phyloP scores from a whole-genome alignment of 2,797 vertebrate genomes.

The Microchirus variegatus region DNA sequence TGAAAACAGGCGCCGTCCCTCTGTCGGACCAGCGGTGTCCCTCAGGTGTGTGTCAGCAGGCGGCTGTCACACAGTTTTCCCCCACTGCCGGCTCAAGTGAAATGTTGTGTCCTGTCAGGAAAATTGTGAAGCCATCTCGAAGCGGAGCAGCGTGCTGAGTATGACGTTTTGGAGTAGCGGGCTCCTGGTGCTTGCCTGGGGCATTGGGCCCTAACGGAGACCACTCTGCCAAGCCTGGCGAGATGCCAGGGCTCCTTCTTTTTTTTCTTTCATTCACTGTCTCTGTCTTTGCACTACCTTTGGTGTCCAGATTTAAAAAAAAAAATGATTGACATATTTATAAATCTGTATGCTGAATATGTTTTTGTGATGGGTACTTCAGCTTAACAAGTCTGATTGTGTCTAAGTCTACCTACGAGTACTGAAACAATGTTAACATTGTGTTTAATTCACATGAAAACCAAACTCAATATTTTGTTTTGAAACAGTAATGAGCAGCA shows the following conservation, averaged over 20 bases:
- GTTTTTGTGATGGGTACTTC: too few species aligned
- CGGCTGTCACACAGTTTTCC: conserved; percentile 65
- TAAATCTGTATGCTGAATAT: too few species aligned
- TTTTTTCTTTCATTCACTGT: conserved; percentile 45
- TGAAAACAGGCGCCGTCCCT: conserved; percentile 39
- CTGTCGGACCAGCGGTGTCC: conserved; percentile 59
- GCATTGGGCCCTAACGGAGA: conserved; percentile 70
- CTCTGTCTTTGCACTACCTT: conserved; percentile 5
- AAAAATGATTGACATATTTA: too few species aligned
- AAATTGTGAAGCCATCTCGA: conserved; percentile 74
- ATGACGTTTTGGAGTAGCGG: conserved; percentile 62
- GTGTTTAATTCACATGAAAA: too few species aligned
- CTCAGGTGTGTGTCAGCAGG: conserved; percentile 67
- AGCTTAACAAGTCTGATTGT: too few species aligned
- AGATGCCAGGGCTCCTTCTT: conserved; percentile 51
- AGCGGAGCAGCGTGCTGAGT: conserved; percentile 55
- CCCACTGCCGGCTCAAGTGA: conserved; percentile 71
- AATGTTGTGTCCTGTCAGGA: conserved; percentile 82
- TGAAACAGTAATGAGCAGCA: too few species aligned
- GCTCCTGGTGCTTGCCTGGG: conserved; percentile 73
- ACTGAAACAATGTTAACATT: too few species aligned
- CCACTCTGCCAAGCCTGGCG: conserved; percentile 51
- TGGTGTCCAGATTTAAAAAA: too few species aligned
- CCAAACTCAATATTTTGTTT: too few species aligned
- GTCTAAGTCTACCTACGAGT: too few species aligned